These are phyloP conservation scores for Spilogale gracilis DNA, from an alignment of 2,113 vertebrate genomes.

Conservation along the genomic window DNA sequence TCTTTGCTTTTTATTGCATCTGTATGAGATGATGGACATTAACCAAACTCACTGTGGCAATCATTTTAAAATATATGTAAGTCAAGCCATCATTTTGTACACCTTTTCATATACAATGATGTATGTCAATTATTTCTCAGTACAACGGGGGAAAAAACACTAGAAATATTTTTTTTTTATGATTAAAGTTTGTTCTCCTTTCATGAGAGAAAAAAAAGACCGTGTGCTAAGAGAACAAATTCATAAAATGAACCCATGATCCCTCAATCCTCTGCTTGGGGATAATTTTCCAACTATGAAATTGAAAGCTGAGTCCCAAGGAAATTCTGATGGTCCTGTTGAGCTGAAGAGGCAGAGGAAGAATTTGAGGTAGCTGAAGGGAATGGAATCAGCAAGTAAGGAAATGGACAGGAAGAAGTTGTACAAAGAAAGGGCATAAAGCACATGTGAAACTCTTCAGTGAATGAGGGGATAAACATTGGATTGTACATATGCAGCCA, in stretches of 20 bases:
- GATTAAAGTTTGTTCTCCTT: not conserved
- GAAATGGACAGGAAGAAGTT: conserved; percentile 16
- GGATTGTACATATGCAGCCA: not conserved
- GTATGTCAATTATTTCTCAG: not conserved
- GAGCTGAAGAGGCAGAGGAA: not conserved
- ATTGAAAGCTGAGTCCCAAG: conserved; percentile 46
- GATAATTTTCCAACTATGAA: not conserved
- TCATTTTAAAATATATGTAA: not conserved
- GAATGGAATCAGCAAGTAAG: not conserved
- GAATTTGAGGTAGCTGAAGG: not conserved
- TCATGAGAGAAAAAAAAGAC: not conserved
- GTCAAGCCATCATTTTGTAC: not conserved
- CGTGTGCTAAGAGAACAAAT: not conserved
- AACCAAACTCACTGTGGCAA: not conserved
- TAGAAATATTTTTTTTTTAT: not conserved
- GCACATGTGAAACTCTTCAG: not conserved
- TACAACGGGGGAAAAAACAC: not conserved
- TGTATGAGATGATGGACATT: not conserved
- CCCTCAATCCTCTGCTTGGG: not conserved
- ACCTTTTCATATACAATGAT: not conserved
- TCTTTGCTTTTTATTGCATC: not conserved
- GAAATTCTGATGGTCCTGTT: conserved; percentile 14
- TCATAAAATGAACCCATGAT: conserved; percentile 17
- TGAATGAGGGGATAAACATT: not conserved
- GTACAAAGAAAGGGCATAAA: not conserved